Conservation (phyloP, 2,888 invertebrate genomes). For the Camptogramma bilineatum region DNA sequence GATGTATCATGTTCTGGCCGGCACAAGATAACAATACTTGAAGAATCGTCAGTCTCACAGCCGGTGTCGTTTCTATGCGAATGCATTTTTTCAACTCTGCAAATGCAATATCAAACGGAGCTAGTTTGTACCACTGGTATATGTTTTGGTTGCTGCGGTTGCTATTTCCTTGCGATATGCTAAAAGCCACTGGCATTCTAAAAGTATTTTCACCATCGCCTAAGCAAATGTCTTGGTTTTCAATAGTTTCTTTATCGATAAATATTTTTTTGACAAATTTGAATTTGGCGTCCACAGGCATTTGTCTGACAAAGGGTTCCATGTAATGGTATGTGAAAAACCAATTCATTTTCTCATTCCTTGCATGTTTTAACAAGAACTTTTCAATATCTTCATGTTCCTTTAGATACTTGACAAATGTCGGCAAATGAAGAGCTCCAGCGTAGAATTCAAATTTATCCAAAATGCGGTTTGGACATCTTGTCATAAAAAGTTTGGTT, state of each 20-base stretch:
- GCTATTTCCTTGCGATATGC: constrained; percentile 6
- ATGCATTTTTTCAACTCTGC: constrained; percentile 61
- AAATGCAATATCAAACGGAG: constrained; percentile 63
- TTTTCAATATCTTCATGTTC: constrained; percentile 53
- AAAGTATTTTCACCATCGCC: not conserved
- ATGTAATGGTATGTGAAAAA: constrained; percentile 53
- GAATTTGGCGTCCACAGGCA: constrained; percentile 60
- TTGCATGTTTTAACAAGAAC: constrained; percentile 54
- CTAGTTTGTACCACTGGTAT: constrained; percentile 66
- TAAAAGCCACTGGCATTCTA: not conserved
- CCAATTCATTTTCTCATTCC: constrained; percentile 43
- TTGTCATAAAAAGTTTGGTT: constrained; percentile 61
- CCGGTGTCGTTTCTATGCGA: constrained; percentile 57
- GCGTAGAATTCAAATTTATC: constrained; percentile 52
- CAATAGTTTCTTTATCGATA: constrained; percentile 50
- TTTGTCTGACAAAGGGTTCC: constrained; percentile 57
- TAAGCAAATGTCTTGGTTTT: constrained; percentile 3
- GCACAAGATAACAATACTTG: constrained; percentile 59
- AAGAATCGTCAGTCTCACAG: constrained; percentile 59
- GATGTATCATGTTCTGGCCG: constrained; percentile 50
- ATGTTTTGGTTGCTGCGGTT: constrained; percentile 27
- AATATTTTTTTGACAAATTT: constrained; percentile 62
- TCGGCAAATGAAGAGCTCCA: constrained; percentile 51
- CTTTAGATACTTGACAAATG: constrained; percentile 61
- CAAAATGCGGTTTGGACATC: constrained; percentile 55